Evolutionary conservation across 2,113 vertebrate genomes (phyloP).

Genomic region (Seriola dumerili): DNA sequence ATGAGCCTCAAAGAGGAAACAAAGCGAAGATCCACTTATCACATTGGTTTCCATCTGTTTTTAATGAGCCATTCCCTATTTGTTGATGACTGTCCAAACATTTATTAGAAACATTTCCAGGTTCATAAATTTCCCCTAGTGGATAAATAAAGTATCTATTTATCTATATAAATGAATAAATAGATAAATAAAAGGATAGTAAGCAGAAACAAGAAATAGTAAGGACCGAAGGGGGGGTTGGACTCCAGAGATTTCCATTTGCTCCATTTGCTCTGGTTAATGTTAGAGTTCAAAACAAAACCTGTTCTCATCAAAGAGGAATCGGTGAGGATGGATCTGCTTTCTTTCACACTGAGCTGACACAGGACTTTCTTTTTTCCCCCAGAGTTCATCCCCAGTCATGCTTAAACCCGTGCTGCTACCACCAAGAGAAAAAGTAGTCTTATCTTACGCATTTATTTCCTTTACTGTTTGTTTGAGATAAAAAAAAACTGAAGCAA

Average conservation of each 20-base stretch:
- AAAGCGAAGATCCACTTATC: conserved; percentile 20
- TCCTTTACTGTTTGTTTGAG: conserved; percentile 7
- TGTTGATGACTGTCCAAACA: neutral
- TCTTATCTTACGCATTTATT: conserved; percentile 11
- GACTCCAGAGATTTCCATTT: conserved; percentile 43
- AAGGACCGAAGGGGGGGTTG: neutral
- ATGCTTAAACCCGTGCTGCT: neutral
- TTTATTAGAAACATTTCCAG: conserved; percentile 1
- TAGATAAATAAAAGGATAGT: conserved; percentile 5
- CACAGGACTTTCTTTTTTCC: conserved; percentile 31
- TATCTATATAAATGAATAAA: conserved; percentile 4
- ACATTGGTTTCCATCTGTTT: conserved; percentile 17
- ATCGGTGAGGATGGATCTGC: conserved; percentile 67
- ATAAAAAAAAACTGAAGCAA: conserved; percentile 7
- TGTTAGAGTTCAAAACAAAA: conserved; percentile 50
- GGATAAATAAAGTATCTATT: too few relatives aligned
- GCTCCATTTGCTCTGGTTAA: conserved; percentile 55
- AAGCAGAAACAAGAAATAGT: neutral
- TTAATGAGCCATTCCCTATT: conserved; percentile 28
- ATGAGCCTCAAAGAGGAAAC: neutral
- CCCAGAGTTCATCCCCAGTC: conserved; percentile 26
- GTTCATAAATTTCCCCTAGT: too few relatives aligned
- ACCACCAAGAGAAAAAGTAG: neutral
- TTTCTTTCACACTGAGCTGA: conserved; percentile 67
- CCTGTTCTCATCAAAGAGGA: conserved; percentile 64